Conservation (phyloP, 2,113 vertebrate genomes). For the Eolophus roseicapilla region DNA sequence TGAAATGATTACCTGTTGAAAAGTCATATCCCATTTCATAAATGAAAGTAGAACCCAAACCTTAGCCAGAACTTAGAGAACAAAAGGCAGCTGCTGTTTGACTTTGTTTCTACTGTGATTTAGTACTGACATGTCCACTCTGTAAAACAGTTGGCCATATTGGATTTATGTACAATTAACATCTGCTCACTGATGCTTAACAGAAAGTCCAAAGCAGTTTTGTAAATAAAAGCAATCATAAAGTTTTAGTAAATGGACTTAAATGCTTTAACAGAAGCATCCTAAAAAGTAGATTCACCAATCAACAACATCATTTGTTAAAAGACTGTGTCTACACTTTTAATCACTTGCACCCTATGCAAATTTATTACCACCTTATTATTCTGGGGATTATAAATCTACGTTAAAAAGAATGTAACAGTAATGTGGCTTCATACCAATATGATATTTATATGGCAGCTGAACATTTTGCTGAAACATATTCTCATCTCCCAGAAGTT, state of each 20-base stretch:
- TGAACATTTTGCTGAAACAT: conserved; percentile 72
- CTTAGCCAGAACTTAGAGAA: background rate
- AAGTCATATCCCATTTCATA: background rate
- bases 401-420: background rate
- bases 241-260: background rate
- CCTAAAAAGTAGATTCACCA: background rate
- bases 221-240: background rate
- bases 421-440: conserved; percentile 69
- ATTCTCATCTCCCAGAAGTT: conserved; percentile 67
- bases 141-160: background rate
- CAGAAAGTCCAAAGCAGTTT: background rate
- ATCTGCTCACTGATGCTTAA: background rate
- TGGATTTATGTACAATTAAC: background rate
- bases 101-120: background rate
- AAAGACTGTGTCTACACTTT: background rate
- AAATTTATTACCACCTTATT: background rate
- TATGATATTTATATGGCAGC: conserved; percentile 76
- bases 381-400: background rate
- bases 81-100: background rate
- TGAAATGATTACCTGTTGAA: background rate
- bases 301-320: background rate
- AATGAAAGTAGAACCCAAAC: background rate
- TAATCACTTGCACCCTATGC: background rate
- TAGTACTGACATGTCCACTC: background rate
- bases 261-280: background rate